Evolutionary conservation across 2,888 invertebrate genomes (phyloP).

Genomic region (Troides helena): DNA sequence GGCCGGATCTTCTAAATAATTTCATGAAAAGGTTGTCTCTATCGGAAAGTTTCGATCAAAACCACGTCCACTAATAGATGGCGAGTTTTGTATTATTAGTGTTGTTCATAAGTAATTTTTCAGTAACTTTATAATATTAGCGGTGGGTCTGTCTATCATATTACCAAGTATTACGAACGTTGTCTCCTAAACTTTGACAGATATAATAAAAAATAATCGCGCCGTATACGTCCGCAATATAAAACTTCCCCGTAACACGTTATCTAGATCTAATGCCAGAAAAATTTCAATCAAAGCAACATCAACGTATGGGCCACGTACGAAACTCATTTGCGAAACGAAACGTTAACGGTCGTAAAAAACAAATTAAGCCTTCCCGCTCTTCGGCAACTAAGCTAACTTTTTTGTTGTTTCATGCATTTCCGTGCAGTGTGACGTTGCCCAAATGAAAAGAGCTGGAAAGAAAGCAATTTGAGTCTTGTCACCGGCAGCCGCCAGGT

Average conservation of each 20-base stretch:
- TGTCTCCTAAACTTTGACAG: too few relatives aligned
- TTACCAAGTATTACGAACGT: too few relatives aligned
- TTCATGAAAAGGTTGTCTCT: too few relatives aligned
- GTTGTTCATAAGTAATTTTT: too few relatives aligned
- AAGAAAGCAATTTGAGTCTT: slow-evolving; percentile 42
- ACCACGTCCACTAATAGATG: background rate
- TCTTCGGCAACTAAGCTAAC: slow-evolving; percentile 13
- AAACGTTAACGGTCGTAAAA: slow-evolving; percentile 30
- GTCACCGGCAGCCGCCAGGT: slow-evolving; percentile 42
- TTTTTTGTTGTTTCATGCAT: slow-evolving; percentile 28
- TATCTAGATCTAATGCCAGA: slow-evolving; percentile 14
- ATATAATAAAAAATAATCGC: background rate
- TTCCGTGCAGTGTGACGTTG: slow-evolving; percentile 31
- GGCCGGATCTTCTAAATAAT: too few relatives aligned
- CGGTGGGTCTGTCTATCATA: too few relatives aligned
- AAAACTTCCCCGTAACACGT: background rate
- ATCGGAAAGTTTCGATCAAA: background rate
- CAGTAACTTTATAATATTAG: too few relatives aligned
- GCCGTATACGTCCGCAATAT: background rate
- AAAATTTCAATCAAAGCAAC: slow-evolving; percentile 29
- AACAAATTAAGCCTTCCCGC: slow-evolving; percentile 29
- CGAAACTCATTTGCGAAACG: slow-evolving; percentile 30
- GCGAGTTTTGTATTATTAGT: too few relatives aligned
- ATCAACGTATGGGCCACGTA: slow-evolving; percentile 28
- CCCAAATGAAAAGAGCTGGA: slow-evolving; percentile 37